Base-by-base conservation (phyloP, 2,113 vertebrate species). In the Myotis lucifugus region DNA sequence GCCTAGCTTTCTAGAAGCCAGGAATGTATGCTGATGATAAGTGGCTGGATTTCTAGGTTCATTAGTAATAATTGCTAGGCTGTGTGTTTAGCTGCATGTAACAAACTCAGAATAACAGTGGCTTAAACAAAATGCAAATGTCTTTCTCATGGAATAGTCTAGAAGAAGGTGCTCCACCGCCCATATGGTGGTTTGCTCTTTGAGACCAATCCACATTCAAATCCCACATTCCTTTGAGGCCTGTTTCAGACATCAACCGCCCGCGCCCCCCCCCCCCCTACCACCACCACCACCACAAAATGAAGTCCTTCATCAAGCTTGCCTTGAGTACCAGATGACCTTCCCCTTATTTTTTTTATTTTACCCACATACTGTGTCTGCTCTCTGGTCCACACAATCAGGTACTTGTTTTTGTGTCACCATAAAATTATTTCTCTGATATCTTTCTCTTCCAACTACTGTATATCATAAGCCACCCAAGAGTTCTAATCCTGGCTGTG, bases 181-280 rank as follows among this genome's bases (percentile, higher is more conserved):
- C 69, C 21, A 3, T 8, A 3, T 0, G 9, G 37, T 6, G 4
- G 34, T 73, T 66, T 81, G 52, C 46, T 46, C 11, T 50, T 32
- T 66, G 66, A 10, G 46, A 13, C 18, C 37, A 3, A 0, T 50
- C 34, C 54, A n/a, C 1, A 3, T 66, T 46, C 79, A 32, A 56
- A 83, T 14, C 72, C 17, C 9, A 54, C 5, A 14, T 48, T 59
- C 42, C 66, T 70, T 48, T 23, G 19, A 48, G 64, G 7, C 42
- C 48, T 25, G 0, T n/a, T 5, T 8, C 34, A 72, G 27, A n/a
- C 52, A 2, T 66, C 32, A 52, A n/a, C n/a, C n/a, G n/a, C n/a
- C n/a, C n/a, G n/a, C n/a, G n/a, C 3, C 21, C 9, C 3, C 23
- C 23, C 23, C 23, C 0, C 23, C 9, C 1, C 23, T 21, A 59